Percentiles rank a stretch among this genome's conserved stretches.
Evolutionary conservation across 2,113 vertebrate species (phyloP).

Genomic region (Grammomys surdaster): DNA sequence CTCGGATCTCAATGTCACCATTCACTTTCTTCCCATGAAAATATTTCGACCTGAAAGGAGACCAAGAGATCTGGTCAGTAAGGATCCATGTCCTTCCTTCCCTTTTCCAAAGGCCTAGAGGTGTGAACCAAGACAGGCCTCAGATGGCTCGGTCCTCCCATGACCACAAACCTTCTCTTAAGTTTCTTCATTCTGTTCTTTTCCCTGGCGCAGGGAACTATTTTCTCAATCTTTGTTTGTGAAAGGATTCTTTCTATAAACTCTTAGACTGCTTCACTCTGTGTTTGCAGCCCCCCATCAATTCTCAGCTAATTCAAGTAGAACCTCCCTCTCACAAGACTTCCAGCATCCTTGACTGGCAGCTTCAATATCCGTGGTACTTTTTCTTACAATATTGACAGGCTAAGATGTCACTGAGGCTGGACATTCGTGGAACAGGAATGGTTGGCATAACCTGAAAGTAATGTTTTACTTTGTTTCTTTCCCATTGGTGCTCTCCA

Average conservation of each 20-base stretch:
- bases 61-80: slow-evolving; percentile 48
- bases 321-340: neutral
- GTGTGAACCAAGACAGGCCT: neutral
- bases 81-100: neutral
- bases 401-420: neutral
- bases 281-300: neutral
- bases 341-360: neutral
- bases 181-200: slow-evolving; percentile 19
- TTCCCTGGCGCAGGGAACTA: neutral
- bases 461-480: neutral
- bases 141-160: neutral
- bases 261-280: neutral
- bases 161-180: neutral
- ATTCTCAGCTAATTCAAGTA: neutral
- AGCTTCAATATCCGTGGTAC: neutral
- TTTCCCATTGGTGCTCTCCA: neutral
- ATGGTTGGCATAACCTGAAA: slow-evolving; percentile 2
- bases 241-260: slow-evolving; percentile 28
- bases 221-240: neutral
- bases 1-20: slow-evolving; percentile 95
- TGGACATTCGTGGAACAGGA: neutral
- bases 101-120: neutral
- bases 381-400: neutral
- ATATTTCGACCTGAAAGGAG: slow-evolving; percentile 93
- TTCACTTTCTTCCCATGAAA: slow-evolving; percentile 96